Conservation (phyloP, 2,797 vertebrate species). For the Poecile montanus region DNA sequence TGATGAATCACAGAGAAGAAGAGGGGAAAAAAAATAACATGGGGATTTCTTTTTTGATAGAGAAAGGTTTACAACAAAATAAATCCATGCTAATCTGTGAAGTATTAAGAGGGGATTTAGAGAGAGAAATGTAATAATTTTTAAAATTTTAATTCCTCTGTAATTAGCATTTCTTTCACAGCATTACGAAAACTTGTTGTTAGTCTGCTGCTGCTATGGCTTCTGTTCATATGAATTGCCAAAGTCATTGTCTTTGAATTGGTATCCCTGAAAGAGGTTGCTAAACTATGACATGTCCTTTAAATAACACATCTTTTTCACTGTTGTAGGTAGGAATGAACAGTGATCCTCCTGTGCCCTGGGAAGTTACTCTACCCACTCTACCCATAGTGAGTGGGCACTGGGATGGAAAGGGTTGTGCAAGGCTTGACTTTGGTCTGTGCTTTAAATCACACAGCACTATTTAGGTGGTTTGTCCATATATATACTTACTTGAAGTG, state of each 20-base stretch:
- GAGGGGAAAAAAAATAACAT: not conserved
- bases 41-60: conserved; percentile 35
- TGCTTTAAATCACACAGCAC: not conserved
- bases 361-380: not conserved
- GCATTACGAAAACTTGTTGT: conserved; percentile 48
- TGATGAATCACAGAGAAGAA: conserved; percentile 2
- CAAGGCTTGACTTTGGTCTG: accelerated
- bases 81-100: conserved; percentile 64
- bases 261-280: not conserved
- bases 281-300: not conserved
- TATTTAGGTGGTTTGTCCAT: not conserved
- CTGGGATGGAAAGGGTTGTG: not conserved
- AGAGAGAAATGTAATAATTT: conserved; percentile 58
- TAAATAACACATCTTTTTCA: not conserved
- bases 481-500: not conserved
- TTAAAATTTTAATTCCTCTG: conserved; percentile 46
- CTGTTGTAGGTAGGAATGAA: not conserved
- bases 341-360: not conserved
- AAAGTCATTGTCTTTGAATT: not conserved
- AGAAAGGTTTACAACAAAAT: conserved; percentile 54
- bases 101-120: conserved; percentile 66
- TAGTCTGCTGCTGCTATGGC: not conserved
- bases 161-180: conserved; percentile 63
- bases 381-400: not conserved
- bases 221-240: not conserved